Evolutionary conservation across 1,140 invertebrate genomes (phyloP).

Genomic region (Ectropis grisescens): DNA sequence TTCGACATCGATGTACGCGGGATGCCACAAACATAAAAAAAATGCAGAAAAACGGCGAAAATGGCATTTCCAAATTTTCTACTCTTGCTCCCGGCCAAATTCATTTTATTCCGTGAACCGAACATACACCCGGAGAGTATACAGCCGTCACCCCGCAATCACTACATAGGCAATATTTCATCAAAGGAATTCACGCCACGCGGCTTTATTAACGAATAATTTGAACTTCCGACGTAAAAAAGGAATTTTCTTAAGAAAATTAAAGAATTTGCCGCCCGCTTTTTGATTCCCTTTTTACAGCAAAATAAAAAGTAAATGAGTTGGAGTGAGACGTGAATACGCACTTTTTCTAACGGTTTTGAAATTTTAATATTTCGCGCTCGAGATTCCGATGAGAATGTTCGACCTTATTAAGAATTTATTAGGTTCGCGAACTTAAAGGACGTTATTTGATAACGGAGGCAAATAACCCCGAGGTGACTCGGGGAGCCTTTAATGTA

Average conservation of each 20-base stretch:
- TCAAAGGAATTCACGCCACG: constrained; percentile 35
- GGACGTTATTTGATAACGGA: constrained; percentile 12
- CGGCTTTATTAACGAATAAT: constrained; percentile 50
- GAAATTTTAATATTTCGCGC: constrained; percentile 24
- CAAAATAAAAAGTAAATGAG: constrained; percentile 32
- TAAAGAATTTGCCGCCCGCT: constrained; percentile 32
- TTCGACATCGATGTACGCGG: too few relatives aligned
- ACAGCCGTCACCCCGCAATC: constrained; percentile 41
- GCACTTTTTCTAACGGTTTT: constrained; percentile 11
- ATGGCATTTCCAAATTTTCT: constrained; percentile 69
- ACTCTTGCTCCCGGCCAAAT: constrained; percentile 54
- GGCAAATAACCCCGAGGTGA: too few relatives aligned
- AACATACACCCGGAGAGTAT: too few relatives aligned
- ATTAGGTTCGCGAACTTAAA: constrained; percentile 12
- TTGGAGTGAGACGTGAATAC: constrained; percentile 15
- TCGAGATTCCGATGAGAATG: constrained; percentile 20
- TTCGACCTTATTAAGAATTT: constrained; percentile 37
- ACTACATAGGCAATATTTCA: constrained; percentile 40
- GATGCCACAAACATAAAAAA: constrained; percentile 60
- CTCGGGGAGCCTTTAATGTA: too few relatives aligned
- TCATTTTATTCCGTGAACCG: constrained; percentile 58
- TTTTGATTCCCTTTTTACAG: constrained; percentile 30
- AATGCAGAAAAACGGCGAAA: constrained; percentile 38
- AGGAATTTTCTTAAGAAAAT: constrained; percentile 45
- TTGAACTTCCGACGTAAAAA: constrained; percentile 23